Percentiles rank a stretch among this genome's conserved stretches.
Evolutionary conservation across 1,140 invertebrate genomes (phyloP).

Genomic region (Drosophila kikkawai): DNA sequence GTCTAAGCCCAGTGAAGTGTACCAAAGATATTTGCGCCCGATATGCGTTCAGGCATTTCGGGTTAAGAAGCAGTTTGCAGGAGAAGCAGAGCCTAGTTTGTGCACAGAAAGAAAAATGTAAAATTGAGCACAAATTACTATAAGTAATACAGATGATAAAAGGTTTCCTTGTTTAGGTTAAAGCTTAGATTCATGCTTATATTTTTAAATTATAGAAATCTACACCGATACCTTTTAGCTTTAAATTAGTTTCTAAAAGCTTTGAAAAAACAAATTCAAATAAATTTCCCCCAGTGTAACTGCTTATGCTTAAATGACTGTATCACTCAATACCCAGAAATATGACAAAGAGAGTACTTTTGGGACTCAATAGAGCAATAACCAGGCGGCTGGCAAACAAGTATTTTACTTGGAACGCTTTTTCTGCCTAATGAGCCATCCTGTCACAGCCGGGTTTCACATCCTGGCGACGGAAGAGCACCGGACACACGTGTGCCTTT

Average conservation of each 20-base stretch:
- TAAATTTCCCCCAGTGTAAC: not conserved
- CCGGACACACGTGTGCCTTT: conserved; percentile 68
- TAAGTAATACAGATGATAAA: too few species aligned
- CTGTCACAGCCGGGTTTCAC: conserved; percentile 24
- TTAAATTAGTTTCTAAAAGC: not conserved
- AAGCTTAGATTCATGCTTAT: too few species aligned
- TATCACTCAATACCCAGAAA: conserved; percentile 57
- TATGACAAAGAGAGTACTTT: conserved; percentile 65
- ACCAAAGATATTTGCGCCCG: conserved; percentile 73
- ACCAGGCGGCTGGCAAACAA: conserved; percentile 45
- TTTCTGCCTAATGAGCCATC: conserved; percentile 62
- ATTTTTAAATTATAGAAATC: not conserved
- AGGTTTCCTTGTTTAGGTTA: too few species aligned
- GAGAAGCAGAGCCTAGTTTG: conserved; percentile 14
- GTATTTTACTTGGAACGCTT: conserved; percentile 38
- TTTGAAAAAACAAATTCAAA: not conserved
- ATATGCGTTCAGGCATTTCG: conserved; percentile 68
- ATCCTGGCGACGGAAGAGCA: conserved; percentile 64
- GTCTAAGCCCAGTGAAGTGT: conserved; percentile 78
- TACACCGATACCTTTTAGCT: too few species aligned
- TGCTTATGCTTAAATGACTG: conserved; percentile 53
- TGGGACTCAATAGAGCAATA: conserved; percentile 65
- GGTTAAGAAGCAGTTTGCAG: conserved; percentile 37
- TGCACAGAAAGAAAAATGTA: not conserved
- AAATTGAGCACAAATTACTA: not conserved